A percentile compares a stretch with the other conserved stretches of the same genome.
Conservation (phyloP, 2,888 invertebrate genomes). For the Muschampia plurimacula region DNA sequence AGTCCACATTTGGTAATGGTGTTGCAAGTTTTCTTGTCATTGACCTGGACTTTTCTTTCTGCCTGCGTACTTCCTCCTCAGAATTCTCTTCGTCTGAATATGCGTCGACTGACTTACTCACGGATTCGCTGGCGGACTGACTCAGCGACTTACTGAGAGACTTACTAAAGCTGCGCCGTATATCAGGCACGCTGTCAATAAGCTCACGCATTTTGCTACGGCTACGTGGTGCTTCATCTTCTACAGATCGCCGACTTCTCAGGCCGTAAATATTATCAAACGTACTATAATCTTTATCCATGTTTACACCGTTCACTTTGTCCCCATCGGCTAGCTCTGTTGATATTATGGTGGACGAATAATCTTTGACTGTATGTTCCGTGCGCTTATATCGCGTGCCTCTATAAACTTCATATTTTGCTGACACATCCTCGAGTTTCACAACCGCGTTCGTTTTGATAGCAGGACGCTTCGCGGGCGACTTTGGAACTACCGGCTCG, state of each 20-base stretch:
- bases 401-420: slow-evolving; percentile 61
- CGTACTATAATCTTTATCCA: slow-evolving; percentile 52
- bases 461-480: slow-evolving; percentile 67
- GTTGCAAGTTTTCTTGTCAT: slow-evolving; percentile 74
- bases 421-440: slow-evolving; percentile 58
- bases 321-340: slow-evolving; percentile 56
- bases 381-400: slow-evolving; percentile 65
- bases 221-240: slow-evolving; percentile 68
- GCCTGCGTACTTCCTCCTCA: slow-evolving; percentile 56
- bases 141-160: slow-evolving; percentile 70
- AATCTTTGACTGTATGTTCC: slow-evolving; percentile 71
- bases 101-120: slow-evolving; percentile 70
- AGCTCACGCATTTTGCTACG: slow-evolving; percentile 69
- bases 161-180: slow-evolving; percentile 60
- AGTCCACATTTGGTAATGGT: slow-evolving; percentile 64
- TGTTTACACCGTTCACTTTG: slow-evolving; percentile 60
- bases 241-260: slow-evolving; percentile 63
- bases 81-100: slow-evolving; percentile 75
- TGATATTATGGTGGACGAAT: slow-evolving; percentile 52
- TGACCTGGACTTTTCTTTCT: slow-evolving; percentile 60
- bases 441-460: slow-evolving; percentile 61
- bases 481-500: slow-evolving; percentile 56
- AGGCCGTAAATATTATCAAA: slow-evolving; percentile 60
- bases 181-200: slow-evolving; percentile 63
- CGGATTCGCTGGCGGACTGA: slow-evolving; percentile 71